Evolutionary conservation across 2,113 vertebrate species (phyloP), one percentile per base, ranked within the genome.

Genomic region (Lagopus muta): DNA sequence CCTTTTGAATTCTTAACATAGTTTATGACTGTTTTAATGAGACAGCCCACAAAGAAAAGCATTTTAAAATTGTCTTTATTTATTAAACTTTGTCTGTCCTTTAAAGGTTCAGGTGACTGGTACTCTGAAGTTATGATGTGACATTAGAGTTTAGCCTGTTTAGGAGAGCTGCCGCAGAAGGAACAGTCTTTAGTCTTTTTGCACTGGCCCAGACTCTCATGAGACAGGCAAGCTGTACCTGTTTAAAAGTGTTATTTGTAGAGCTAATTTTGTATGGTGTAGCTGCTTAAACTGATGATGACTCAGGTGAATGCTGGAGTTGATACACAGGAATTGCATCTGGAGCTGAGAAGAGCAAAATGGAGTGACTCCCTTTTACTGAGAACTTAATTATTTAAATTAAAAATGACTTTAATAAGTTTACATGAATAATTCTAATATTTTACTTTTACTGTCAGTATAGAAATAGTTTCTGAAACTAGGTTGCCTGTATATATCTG

Each of bases 381-480:
- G 11, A 55, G 40, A 82, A 87, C 24, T 28, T 11, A 8, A 38
- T 22, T 1, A 20, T 66, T 87, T 66, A 73, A 88, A 82, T 84
- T 21, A 38, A 92, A 90, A 92, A 70, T 50, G 0, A 66, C 0
- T 0, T 36, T 77, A 58, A 45, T 5, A 1, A 55, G 9, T 61
- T 89, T n/a, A 32, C 64, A 27, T 62, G 43, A 86, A 34, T 70
- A 89, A 74, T 65, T 78, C 8, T 78, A 52, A 30, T 1, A 1
- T 48, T 86, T 58, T 43, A 19, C 16, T 66, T 85, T 70, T 91
- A 50, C 54, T 82, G 19, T 62, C 32, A 43, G 74, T 75, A 52
- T 48, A 67, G 61, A 77, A 96, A 64, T 66, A 50, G 28, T 86
- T 83, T 88, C 72, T 77, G 34, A 82, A 88, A 64, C 61, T 7